Evolutionary conservation across 1,140 invertebrate genomes (phyloP).

Genomic region (Mya arenaria): DNA sequence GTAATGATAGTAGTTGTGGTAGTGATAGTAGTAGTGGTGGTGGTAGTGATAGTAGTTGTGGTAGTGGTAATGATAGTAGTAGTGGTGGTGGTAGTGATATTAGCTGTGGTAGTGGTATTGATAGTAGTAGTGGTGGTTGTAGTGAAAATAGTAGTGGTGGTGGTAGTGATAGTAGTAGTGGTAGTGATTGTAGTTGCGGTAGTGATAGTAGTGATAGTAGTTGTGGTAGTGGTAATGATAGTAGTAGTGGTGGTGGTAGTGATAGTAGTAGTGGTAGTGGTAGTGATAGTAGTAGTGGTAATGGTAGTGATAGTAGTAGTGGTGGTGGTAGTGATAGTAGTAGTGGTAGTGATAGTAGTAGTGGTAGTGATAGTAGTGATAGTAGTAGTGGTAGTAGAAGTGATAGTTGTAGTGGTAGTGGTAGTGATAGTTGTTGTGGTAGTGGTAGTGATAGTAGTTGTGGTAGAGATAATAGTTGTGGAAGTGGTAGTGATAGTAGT

Average conservation of each 20-base stretch:
- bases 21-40: constrained; percentile 4
- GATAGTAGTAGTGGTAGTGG: neutral
- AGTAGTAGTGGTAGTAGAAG: constrained; percentile 3
- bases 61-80: neutral
- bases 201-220: constrained; percentile 2
- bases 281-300: neutral
- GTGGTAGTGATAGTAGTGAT: neutral
- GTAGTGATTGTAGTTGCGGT: constrained; percentile 11
- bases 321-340: neutral
- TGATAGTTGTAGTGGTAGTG: constrained; percentile 9
- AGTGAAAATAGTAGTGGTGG: neutral
- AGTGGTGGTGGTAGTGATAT: neutral
- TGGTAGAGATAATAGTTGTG: neutral
- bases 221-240: neutral
- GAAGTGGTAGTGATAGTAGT: neutral
- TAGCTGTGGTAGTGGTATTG: neutral
- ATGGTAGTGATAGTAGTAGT: neutral
- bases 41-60: neutral
- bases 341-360: neutral
- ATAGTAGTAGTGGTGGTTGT: neutral
- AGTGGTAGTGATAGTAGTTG: constrained; percentile 3
- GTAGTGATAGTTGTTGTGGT: constrained; percentile 4
- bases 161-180: neutral
- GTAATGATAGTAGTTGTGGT: neutral
- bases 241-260: neutral